Evolutionary conservation across 2,888 invertebrate species (phyloP).

Genomic region (Mythimna vitellina): DNA sequence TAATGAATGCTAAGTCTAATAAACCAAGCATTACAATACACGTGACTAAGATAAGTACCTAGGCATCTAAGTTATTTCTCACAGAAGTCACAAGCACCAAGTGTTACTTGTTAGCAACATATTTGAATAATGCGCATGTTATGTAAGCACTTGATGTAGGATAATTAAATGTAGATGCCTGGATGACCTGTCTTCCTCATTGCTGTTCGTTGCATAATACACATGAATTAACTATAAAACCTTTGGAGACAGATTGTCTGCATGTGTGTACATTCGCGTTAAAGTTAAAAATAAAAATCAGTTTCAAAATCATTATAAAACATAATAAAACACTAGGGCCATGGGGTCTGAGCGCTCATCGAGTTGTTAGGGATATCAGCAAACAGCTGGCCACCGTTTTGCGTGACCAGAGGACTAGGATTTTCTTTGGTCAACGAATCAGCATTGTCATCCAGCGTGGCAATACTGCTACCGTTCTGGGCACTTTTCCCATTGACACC

Average conservation of each 20-base stretch:
- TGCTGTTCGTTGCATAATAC: constrained; percentile 43
- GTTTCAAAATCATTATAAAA: too few species aligned
- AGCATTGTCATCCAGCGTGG: too few species aligned
- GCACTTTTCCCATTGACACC: too few species aligned
- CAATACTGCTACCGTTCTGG: too few species aligned
- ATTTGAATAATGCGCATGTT: constrained; percentile 52
- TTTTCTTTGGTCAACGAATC: too few species aligned
- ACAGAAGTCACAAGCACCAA: constrained; percentile 14
- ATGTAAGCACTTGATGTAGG: constrained; percentile 36
- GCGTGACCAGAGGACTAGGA: too few species aligned
- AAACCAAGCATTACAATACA: constrained; percentile 1
- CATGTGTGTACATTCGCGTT: neutral
- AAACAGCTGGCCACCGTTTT: too few species aligned
- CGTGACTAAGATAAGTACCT: constrained; percentile 15
- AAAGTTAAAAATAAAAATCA: neutral
- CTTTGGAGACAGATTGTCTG: constrained; percentile 25
- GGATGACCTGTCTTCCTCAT: constrained; percentile 60
- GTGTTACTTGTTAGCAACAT: constrained; percentile 25
- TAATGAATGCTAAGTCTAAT: constrained; percentile 1
- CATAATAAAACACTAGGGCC: too few species aligned
- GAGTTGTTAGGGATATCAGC: too few species aligned
- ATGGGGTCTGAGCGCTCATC: too few species aligned
- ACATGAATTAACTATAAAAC: constrained; percentile 23
- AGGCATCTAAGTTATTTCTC: constrained; percentile 20
- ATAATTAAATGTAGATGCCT: constrained; percentile 48